These are phyloP conservation scores for Pteropus alecto DNA, from an alignment of 2,113 vertebrate species.

Conservation along the genomic window DNA sequence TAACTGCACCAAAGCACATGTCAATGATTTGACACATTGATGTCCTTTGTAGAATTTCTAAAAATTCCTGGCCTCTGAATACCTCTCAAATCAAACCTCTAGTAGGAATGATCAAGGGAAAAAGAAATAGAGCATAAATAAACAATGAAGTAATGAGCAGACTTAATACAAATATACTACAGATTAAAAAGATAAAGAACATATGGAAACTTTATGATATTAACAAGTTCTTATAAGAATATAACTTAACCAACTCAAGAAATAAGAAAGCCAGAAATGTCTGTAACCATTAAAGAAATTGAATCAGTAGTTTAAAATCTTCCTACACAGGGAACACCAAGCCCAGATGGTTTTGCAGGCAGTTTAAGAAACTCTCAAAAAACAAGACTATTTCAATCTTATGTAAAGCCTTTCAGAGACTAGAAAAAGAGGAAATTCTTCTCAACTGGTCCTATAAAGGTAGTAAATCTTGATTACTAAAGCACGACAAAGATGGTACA, in stretches of 20 bases:
- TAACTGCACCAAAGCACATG: background rate
- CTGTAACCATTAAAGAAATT: conserved; percentile 20
- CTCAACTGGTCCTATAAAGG: background rate
- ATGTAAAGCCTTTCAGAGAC: background rate
- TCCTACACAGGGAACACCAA: background rate
- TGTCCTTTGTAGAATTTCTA: background rate
- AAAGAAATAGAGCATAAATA: background rate
- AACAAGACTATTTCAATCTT: background rate
- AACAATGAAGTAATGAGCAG: background rate
- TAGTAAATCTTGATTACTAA: background rate
- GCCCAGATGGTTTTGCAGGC: background rate
- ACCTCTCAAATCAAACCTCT: background rate
- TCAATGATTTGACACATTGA: background rate
- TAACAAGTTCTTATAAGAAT: background rate
- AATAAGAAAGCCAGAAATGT: background rate
- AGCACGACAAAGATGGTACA: background rate
- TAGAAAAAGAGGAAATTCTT: background rate
- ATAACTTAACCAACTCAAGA: background rate
- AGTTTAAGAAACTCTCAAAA: background rate
- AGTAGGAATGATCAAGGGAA: background rate
- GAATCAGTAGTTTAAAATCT: conserved; percentile 22
- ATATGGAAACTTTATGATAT: background rate
- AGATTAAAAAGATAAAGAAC: background rate
- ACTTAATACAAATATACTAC: background rate
- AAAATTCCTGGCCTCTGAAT: background rate